phyloP scores from a whole-genome alignment of 2,888 invertebrate genomes.

The Trichopoda pennipes region DNA sequence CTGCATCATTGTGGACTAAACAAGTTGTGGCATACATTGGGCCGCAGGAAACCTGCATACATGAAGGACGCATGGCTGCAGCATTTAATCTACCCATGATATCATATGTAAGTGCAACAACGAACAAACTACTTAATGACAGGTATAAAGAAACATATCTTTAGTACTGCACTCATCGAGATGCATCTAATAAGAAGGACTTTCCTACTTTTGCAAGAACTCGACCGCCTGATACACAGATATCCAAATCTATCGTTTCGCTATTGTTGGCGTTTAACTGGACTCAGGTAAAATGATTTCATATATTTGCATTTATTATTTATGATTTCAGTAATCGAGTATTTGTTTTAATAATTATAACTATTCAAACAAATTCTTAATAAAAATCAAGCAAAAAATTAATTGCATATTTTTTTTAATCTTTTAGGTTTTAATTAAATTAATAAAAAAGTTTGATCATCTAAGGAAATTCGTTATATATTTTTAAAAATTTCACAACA shows the following conservation, averaged over 20 bases:
- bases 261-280: conserved; percentile 92
- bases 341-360: not conserved
- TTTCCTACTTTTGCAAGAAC: conserved; percentile 96
- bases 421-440: not conserved
- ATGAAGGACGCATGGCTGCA: conserved; percentile 96
- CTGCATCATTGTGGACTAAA: conserved; percentile 90
- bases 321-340: too few relatives aligned
- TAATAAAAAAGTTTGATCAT: too few relatives aligned
- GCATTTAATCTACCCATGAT: conserved; percentile 97
- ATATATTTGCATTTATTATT: too few relatives aligned
- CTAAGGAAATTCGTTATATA: too few relatives aligned
- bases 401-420: too few relatives aligned
- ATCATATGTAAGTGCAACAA: conserved; percentile 90
- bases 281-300: conserved; percentile 94
- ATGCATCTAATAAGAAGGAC: conserved; percentile 92
- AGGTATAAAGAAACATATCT: conserved; percentile 52
- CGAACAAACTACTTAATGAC: not conserved
- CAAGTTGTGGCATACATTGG: conserved; percentile 95
- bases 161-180: conserved; percentile 95
- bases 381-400: too few relatives aligned
- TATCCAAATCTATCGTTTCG: conserved; percentile 94
- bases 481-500: too few relatives aligned
- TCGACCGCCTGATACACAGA: conserved; percentile 95
- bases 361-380: not conserved
- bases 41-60: conserved; percentile 90